Evolutionary conservation across 2,888 invertebrate genomes (phyloP).

Genomic region (Aproaerema taeniolella): DNA sequence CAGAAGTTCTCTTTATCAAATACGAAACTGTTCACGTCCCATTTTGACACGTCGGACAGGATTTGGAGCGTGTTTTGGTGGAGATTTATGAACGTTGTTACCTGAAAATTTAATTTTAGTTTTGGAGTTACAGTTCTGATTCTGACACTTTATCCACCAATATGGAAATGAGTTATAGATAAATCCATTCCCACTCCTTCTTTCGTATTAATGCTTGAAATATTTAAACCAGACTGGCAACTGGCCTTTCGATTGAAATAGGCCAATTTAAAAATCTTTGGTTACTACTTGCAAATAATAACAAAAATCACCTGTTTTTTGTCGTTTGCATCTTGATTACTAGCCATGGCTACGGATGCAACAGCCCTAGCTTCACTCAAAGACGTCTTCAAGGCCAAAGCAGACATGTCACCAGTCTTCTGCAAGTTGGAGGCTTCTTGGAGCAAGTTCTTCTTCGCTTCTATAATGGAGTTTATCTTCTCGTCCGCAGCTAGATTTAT

Average conservation of each 20-base stretch:
- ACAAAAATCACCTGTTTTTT: constrained; percentile 67
- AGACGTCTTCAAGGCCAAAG: constrained; percentile 61
- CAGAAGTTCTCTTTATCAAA: constrained; percentile 77
- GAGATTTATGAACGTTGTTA: constrained; percentile 73
- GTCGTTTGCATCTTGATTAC: constrained; percentile 48
- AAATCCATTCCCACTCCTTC: no score
- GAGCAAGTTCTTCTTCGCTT: constrained; percentile 58
- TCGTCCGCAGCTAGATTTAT: constrained; percentile 70
- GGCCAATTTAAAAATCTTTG: no score
- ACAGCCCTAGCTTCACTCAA: constrained; percentile 62
- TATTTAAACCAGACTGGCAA: no score
- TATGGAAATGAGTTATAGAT: no score
- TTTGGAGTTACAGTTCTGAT: not conserved
- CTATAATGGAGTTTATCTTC: constrained; percentile 68
- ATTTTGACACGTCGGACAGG: constrained; percentile 74
- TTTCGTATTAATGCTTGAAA: no score
- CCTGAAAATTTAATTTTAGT: constrained; percentile 42
- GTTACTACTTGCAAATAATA: no score
- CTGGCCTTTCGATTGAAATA: no score
- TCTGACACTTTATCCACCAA: no score
- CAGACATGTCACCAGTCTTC: constrained; percentile 57
- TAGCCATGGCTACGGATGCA: constrained; percentile 48
- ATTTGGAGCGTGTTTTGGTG: constrained; percentile 77
- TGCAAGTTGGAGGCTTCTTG: constrained; percentile 58
- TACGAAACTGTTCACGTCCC: constrained; percentile 72